phyloP scores from a whole-genome alignment of 2,888 invertebrate genomes.

The Aphodius granarius region DNA sequence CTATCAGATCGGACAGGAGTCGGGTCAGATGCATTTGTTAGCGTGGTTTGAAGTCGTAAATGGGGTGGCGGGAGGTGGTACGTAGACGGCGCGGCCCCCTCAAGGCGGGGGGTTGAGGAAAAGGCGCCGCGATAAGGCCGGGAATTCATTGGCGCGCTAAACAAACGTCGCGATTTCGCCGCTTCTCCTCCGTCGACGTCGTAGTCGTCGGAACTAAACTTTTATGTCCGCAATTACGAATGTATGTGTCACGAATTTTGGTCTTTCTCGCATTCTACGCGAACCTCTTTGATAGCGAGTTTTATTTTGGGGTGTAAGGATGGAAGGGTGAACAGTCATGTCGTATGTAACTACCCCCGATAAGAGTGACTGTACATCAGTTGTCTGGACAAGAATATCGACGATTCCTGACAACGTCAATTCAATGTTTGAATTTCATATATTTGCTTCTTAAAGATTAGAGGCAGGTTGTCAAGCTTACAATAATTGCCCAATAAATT shows the following conservation, averaged over 20 bases:
- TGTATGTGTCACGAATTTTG: not conserved
- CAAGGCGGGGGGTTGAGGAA: not conserved
- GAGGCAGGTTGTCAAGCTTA: too few relatives aligned
- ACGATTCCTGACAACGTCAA: too few relatives aligned
- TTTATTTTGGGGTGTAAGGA: not conserved
- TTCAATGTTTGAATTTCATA: too few relatives aligned
- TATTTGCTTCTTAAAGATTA: too few relatives aligned
- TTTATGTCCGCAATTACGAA: not conserved
- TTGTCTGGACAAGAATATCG: too few relatives aligned
- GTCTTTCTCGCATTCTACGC: not conserved
- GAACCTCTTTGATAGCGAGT: not conserved
- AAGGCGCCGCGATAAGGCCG: constrained; percentile 11
- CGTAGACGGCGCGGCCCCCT: not conserved
- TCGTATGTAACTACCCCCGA: not conserved
- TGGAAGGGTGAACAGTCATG: not conserved
- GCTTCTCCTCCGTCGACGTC: not conserved
- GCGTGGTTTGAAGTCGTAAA: not conserved
- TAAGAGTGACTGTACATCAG: not conserved
- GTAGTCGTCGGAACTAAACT: not conserved
- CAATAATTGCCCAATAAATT: too few relatives aligned
- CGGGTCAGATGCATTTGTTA: constrained; percentile 15
- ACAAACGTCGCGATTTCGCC: not conserved
- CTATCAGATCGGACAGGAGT: constrained; percentile 11
- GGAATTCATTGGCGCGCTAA: constrained; percentile 14
- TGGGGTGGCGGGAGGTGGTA: not conserved